Conservation (phyloP, 2,797 vertebrate genomes). For the Staurois parvus region DNA sequence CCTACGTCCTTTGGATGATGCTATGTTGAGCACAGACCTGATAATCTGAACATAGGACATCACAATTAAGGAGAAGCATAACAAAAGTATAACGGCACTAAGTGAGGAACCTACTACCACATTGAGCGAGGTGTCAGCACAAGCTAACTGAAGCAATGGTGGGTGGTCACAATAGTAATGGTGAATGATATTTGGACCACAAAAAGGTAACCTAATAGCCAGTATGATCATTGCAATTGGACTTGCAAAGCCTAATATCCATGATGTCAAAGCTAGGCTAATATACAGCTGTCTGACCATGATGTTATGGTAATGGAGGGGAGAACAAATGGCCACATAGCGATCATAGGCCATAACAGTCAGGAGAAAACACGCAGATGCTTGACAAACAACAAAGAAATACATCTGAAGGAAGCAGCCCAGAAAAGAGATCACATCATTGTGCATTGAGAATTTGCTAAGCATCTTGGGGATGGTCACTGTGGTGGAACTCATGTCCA, state of each 20-base stretch:
- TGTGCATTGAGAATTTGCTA: background rate
- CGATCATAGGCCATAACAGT: slow-evolving; percentile 3
- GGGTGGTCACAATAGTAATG: slow-evolving; percentile 42
- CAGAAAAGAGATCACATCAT: background rate
- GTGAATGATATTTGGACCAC: slow-evolving; percentile 13
- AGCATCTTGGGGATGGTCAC: slow-evolving; percentile 33
- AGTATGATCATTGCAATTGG: background rate
- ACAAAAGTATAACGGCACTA: background rate
- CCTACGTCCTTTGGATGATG: slow-evolving; percentile 25
- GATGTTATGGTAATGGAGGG: background rate
- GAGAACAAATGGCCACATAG: background rate
- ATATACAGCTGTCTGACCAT: background rate
- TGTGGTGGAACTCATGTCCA: background rate
- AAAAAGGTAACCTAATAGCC: background rate
- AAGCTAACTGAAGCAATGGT: slow-evolving; percentile 27
- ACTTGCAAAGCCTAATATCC: slow-evolving; percentile 7
- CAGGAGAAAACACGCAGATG: slow-evolving; percentile 5
- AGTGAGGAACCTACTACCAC: background rate
- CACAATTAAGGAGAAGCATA: background rate
- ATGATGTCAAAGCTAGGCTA: background rate
- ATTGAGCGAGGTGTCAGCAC: slow-evolving; percentile 27
- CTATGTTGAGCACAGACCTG: background rate
- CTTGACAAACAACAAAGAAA: background rate
- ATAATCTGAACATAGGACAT: slow-evolving; percentile 20
- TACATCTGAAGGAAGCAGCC: slow-evolving; percentile 26